Percentiles rank a stretch among this genome's conserved stretches.
Evolutionary conservation across 2,888 invertebrate genomes (phyloP).

Genomic region (Thera obeliscata): DNA sequence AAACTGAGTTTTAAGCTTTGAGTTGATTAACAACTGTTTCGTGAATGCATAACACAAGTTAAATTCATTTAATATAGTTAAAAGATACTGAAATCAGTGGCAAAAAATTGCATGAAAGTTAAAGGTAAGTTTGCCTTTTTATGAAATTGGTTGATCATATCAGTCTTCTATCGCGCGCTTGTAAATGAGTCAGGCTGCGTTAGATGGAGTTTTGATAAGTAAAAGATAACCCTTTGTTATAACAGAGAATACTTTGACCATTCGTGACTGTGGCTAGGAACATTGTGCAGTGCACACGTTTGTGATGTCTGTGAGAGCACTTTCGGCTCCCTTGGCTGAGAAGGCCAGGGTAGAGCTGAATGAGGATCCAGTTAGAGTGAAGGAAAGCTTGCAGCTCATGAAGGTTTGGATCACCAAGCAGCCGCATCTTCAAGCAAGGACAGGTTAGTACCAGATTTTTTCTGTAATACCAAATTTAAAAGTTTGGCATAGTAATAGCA

Average conservation of each 20-base stretch:
- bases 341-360: constrained; percentile 79
- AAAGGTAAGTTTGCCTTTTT: no score
- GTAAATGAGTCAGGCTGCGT: constrained; percentile 3
- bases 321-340: constrained; percentile 60
- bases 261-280: constrained; percentile 23
- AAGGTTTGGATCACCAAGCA: constrained; percentile 84
- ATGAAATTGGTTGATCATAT: background rate
- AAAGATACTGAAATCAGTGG: no score
- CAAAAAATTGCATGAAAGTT: no score
- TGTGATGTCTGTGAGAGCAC: constrained; percentile 59
- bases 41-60: no score
- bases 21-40: no score
- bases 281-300: constrained; percentile 12
- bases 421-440: constrained; percentile 75
- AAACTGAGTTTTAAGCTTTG: no score
- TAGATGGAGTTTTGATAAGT: constrained; percentile 5
- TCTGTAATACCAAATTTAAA: background rate
- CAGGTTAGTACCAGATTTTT: constrained; percentile 45
- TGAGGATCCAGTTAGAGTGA: constrained; percentile 77
- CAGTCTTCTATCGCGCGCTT: constrained; percentile 1
- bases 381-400: constrained; percentile 76
- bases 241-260: constrained; percentile 11
- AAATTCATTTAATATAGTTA: no score
- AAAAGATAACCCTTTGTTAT: constrained; percentile 8
- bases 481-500: background rate